phyloP scores from a whole-genome alignment of 2,113 vertebrate species.

The Echinops telfairi region DNA sequence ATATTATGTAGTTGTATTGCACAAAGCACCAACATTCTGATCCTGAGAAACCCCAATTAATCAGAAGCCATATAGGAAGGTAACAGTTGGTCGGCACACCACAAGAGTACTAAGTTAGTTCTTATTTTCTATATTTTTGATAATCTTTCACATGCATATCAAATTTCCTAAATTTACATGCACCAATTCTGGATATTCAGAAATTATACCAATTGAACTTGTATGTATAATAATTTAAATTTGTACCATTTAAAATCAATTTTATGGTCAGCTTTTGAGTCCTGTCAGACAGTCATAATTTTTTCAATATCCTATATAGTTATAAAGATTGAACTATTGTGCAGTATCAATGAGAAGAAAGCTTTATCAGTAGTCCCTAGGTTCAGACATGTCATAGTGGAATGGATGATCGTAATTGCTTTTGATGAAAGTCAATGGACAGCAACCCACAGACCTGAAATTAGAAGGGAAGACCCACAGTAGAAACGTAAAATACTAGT shows the following conservation, averaged over 20 bases:
- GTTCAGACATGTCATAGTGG: slow-evolving; percentile 7
- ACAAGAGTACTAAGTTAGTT: background rate
- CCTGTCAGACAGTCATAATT: background rate
- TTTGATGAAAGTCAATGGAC: slow-evolving; percentile 55
- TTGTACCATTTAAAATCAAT: background rate
- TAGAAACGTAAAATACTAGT: slow-evolving; percentile 46
- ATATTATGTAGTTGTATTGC: background rate
- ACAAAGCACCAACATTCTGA: background rate
- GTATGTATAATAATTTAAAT: background rate
- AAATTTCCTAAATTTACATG: background rate
- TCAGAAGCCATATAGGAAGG: background rate
- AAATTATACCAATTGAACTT: background rate
- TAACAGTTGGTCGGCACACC: background rate
- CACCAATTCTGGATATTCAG: slow-evolving; percentile 5
- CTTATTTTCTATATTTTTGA: background rate
- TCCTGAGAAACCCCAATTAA: background rate
- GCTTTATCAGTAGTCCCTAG: background rate
- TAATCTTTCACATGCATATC: background rate
- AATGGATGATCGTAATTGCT: slow-evolving; percentile 51
- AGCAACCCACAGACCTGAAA: background rate
- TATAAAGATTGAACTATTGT: slow-evolving; percentile 6
- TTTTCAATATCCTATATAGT: background rate
- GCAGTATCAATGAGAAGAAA: background rate
- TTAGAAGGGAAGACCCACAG: slow-evolving; percentile 39
- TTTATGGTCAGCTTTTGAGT: background rate